A percentile compares a stretch with the other conserved stretches of the same genome.
Conservation (phyloP, 2,113 vertebrate genomes). For the Gadus chalcogrammus region DNA sequence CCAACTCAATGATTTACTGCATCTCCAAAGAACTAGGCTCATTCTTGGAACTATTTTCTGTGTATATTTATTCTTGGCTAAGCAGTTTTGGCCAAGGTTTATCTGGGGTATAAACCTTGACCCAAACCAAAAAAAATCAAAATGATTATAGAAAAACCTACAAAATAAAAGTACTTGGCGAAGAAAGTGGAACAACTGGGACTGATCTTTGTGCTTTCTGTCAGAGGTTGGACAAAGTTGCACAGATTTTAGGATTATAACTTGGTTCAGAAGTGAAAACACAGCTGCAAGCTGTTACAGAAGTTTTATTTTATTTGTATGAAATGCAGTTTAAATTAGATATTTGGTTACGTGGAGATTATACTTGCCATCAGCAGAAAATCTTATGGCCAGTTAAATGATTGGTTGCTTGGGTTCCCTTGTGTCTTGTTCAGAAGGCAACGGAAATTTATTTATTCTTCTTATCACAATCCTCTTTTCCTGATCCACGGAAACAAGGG, state of each 20-base stretch:
- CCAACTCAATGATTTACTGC: too few relatives aligned
- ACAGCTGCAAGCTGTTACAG: conserved; percentile 39
- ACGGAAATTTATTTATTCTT: conserved; percentile 35
- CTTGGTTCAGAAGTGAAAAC: conserved; percentile 4
- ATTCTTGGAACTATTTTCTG: too few relatives aligned
- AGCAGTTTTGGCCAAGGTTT: too few relatives aligned
- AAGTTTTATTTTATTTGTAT: conserved; percentile 25
- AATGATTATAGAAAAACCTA: background rate
- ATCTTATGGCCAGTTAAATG: conserved; percentile 16
- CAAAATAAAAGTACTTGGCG: background rate
- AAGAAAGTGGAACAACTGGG: background rate
- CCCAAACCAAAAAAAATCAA: too few relatives aligned
- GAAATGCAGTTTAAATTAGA: conserved; percentile 9
- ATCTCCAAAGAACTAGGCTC: too few relatives aligned
- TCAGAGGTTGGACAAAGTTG: conserved; percentile 14
- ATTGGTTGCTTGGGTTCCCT: conserved; percentile 30
- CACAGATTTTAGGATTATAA: conserved; percentile 16
- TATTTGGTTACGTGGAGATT: background rate
- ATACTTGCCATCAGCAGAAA: conserved; percentile 8
- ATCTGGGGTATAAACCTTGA: too few relatives aligned
- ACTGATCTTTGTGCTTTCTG: background rate
- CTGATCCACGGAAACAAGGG: conserved; percentile 40
- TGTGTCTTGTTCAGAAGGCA: conserved; percentile 12
- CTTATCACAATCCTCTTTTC: conserved; percentile 37
- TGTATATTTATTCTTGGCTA: too few relatives aligned